Evolutionary conservation across 1,140 invertebrate genomes (phyloP).

Genomic region (Caligus rogercresseyi): DNA sequence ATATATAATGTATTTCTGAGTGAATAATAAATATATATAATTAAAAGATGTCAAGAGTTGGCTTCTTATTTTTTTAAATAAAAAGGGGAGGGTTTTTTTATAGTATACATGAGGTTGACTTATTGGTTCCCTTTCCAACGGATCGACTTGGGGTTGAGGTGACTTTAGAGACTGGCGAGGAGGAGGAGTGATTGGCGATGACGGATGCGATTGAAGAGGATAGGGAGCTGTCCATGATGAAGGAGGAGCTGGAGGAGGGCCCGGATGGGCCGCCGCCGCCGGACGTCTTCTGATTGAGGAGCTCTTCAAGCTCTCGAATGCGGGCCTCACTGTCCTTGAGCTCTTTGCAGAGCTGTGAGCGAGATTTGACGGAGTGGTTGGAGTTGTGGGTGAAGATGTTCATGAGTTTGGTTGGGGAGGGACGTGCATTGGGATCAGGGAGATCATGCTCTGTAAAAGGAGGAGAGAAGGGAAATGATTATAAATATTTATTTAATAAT

Average conservation of each 20-base stretch:
- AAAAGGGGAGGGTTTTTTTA: no score
- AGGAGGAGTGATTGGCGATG: neutral
- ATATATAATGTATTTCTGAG: no score
- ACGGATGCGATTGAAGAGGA: neutral
- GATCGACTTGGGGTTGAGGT: neutral
- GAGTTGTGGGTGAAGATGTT: neutral
- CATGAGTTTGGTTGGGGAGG: neutral
- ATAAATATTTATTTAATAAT: no score
- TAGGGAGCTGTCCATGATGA: neutral
- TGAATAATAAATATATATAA: no score
- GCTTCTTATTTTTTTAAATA: no score
- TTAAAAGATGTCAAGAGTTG: no score
- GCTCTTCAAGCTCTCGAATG: neutral
- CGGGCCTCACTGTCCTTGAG: constrained; percentile 6
- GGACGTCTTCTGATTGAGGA: neutral
- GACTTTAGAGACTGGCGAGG: neutral
- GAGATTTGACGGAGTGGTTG: neutral
- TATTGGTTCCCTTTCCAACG: neutral
- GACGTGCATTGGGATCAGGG: neutral
- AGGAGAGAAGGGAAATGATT: neutral
- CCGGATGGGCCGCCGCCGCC: no score
- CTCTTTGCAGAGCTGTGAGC: neutral
- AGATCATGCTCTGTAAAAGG: neutral
- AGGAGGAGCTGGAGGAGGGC: neutral
- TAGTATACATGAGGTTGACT: neutral